phyloP scores from a whole-genome alignment of 35 echinoderm and acorn worm genomes.

The Ptychodera flava region DNA sequence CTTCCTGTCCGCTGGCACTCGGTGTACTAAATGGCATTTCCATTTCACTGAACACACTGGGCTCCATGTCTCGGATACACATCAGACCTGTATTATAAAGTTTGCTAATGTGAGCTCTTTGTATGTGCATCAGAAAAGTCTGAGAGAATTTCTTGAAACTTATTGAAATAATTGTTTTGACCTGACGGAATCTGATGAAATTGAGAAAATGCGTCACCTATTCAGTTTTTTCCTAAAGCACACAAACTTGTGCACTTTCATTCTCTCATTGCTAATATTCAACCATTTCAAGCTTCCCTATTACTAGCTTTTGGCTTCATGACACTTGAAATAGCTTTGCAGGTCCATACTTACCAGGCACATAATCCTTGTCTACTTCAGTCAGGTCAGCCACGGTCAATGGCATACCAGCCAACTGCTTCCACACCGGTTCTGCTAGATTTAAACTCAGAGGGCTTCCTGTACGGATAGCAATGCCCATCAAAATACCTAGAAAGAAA shows the following conservation, averaged over 20 bases:
- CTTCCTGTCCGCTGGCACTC: constrained; percentile 79
- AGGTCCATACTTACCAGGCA: constrained; percentile 66
- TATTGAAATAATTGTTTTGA: no score
- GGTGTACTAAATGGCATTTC: constrained; percentile 95
- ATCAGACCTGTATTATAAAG: constrained; percentile 95
- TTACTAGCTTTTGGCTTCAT: no score
- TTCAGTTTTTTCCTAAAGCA: no score
- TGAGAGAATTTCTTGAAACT: no score
- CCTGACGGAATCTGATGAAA: no score
- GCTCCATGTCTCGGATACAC: constrained; percentile 93
- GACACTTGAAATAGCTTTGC: no score
- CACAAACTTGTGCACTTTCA: no score
- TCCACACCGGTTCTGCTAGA: constrained; percentile 96
- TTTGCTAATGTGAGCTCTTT: no score
- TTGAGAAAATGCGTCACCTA: no score
- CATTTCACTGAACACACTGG: constrained; percentile 75
- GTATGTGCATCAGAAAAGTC: no score
- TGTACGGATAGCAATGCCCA: constrained; percentile 95
- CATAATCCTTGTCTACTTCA: constrained; percentile 92
- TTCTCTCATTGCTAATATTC: no score
- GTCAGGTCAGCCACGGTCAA: constrained; percentile 90
- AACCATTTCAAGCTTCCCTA: no score
- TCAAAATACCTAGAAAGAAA: constrained; percentile 68
- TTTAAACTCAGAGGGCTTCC: constrained; percentile 89
- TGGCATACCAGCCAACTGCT: constrained; percentile 94